phyloP scores from a whole-genome alignment of 2,888 invertebrate genomes.

The Neuroscelio doddi region DNA sequence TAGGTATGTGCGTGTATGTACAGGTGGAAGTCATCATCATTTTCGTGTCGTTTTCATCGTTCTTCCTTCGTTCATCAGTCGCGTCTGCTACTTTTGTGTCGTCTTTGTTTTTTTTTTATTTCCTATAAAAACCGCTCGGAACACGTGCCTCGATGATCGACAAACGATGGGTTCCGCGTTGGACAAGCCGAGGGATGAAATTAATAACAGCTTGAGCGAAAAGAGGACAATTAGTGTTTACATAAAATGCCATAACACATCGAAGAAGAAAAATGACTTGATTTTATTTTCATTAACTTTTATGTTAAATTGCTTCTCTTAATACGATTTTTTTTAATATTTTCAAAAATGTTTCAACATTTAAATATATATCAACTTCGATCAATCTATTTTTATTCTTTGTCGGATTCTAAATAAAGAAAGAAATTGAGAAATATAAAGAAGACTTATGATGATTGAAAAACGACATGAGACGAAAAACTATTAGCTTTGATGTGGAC shows the following conservation, averaged over 20 bases:
- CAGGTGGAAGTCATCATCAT: conserved; percentile 54
- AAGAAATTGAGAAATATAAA: no score
- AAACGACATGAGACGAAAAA: conserved; percentile 15
- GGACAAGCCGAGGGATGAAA: conserved; percentile 15
- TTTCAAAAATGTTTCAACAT: no score
- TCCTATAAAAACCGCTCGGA: conserved; percentile 4
- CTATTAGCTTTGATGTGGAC: conserved; percentile 29
- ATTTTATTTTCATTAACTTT: no score
- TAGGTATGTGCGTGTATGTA: conserved; percentile 48
- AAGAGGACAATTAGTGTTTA: no score
- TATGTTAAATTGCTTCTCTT: no score
- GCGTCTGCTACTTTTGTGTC: conserved; percentile 30
- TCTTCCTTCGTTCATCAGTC: conserved; percentile 37
- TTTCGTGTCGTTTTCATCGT: conserved; percentile 35
- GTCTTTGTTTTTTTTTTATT: conserved; percentile 21
- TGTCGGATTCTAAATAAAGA: no score
- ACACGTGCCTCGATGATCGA: conserved; percentile 32
- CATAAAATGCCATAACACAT: no score
- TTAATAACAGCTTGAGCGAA: no score
- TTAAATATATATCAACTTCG: no score
- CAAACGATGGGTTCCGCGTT: conserved; percentile 9
- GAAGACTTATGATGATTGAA: conserved; percentile 32
- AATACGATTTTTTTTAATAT: no score
- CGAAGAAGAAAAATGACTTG: no score
- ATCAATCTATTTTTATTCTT: no score